Evolutionary conservation across 2,113 vertebrate species (phyloP).

Genomic region (Scolopax mira): DNA sequence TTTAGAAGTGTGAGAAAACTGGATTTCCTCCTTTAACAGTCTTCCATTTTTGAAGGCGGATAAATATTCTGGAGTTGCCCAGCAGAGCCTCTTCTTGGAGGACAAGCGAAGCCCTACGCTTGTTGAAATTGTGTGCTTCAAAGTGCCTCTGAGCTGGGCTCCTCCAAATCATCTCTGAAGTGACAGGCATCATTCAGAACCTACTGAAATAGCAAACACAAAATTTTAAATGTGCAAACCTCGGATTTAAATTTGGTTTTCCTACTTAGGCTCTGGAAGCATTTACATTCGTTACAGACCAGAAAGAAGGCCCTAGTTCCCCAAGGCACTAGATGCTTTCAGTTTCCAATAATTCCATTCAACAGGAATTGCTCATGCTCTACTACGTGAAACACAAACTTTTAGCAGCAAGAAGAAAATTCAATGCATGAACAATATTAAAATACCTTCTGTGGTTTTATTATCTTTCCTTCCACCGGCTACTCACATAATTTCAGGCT

Average conservation of each 20-base stretch:
- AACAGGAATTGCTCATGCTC: background rate
- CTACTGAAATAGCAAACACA: background rate
- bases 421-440: background rate
- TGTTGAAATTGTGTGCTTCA: background rate
- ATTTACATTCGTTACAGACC: background rate
- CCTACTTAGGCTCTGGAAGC: background rate
- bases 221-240: background rate
- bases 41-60: background rate
- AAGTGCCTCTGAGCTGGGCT: background rate
- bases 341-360: background rate
- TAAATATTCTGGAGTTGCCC: background rate
- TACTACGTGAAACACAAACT: background rate
- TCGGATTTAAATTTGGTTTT: background rate
- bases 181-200: background rate
- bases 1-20: background rate
- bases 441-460: background rate
- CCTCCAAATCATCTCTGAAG: background rate
- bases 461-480: background rate
- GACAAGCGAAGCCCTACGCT: background rate
- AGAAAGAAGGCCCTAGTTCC: background rate
- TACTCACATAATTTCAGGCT: background rate
- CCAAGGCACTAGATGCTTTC: background rate
- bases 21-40: background rate
- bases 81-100: background rate
- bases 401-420: constrained; percentile 1